These are phyloP conservation scores for Ramphastos sulfuratus DNA, from an alignment of 2,113 vertebrate genomes.

Conservation along the genomic window DNA sequence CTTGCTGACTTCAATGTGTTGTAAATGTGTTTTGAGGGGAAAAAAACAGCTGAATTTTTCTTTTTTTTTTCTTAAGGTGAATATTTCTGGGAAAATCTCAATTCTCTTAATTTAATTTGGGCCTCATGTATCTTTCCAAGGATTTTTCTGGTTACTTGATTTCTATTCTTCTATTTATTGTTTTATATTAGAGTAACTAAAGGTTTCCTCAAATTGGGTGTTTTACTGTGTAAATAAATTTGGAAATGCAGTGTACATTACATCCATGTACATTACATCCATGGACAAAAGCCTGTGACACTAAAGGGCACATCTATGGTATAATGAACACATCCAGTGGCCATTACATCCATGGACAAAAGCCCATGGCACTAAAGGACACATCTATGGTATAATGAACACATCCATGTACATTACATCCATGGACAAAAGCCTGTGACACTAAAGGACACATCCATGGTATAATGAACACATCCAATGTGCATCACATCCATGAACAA, in stretches of 20 bases:
- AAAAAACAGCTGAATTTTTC: not conserved
- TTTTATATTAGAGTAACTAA: not conserved
- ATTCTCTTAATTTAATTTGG: not conserved
- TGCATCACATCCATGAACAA: not conserved
- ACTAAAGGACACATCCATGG: not conserved
- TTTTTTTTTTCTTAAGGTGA: not conserved
- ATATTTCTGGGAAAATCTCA: not conserved
- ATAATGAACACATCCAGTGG: too few species aligned
- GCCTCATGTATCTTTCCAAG: not conserved
- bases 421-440: not conserved
- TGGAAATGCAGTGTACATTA: not conserved
- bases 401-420: too few species aligned
- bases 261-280: not conserved
- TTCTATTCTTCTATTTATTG: not conserved
- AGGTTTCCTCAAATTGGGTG: not conserved
- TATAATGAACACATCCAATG: too few species aligned
- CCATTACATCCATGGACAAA: not conserved
- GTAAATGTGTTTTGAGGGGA: not conserved
- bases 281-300: rapidly evolving
- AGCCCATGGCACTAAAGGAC: rapidly evolving
- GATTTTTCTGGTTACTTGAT: not conserved
- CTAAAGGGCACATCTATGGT: not conserved
- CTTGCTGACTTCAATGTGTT: not conserved
- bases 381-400: too few species aligned
- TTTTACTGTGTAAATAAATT: not conserved